Conservation (phyloP, 2,797 vertebrate genomes). For the Poeciliopsis paucimaculata region DNA sequence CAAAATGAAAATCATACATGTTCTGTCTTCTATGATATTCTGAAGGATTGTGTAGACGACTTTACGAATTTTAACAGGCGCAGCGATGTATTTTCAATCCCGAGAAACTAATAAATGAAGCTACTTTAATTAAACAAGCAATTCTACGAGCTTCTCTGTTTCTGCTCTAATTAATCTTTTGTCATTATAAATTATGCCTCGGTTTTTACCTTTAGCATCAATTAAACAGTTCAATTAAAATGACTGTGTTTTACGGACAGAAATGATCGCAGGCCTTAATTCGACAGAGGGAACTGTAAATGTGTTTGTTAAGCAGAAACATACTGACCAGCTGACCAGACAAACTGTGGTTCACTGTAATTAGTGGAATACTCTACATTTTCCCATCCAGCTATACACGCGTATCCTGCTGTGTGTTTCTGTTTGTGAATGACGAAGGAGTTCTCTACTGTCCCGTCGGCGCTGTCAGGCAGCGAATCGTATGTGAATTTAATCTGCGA, state of each 20-base stretch:
- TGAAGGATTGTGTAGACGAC: neutral
- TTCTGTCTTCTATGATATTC: too few relatives aligned
- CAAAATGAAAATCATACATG: too few relatives aligned
- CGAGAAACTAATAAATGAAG: too few relatives aligned
- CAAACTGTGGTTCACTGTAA: neutral
- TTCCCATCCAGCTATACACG: neutral
- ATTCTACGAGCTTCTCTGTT: too few relatives aligned
- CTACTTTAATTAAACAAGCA: too few relatives aligned
- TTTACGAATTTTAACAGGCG: neutral
- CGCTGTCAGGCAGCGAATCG: neutral
- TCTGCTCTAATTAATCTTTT: too few relatives aligned
- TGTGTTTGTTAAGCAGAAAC: neutral
- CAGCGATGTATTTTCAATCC: neutral
- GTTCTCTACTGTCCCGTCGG: neutral
- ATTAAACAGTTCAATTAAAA: neutral
- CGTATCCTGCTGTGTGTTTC: neutral
- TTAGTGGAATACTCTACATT: neutral
- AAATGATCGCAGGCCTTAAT: neutral
- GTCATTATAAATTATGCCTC: too few relatives aligned
- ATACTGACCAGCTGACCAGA: neutral
- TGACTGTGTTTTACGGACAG: too few relatives aligned
- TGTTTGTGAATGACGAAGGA: neutral
- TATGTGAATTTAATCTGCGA: neutral
- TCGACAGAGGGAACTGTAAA: neutral
- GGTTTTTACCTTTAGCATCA: too few relatives aligned